Evolutionary conservation across 2,888 invertebrate genomes (phyloP).

Genomic region (Euphydryas editha): DNA sequence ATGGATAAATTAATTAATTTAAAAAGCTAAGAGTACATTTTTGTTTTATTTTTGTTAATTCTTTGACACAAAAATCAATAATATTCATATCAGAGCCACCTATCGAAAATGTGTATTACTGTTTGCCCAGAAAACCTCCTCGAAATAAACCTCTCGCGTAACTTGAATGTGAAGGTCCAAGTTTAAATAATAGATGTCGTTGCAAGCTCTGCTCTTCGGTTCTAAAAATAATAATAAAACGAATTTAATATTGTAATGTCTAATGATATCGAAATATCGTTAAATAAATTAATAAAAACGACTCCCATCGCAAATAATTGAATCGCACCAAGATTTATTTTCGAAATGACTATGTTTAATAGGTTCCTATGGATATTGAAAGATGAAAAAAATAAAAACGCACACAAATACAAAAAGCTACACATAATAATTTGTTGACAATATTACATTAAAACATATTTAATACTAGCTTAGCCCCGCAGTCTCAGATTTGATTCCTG

Average conservation of each 20-base stretch:
- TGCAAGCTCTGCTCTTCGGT: not conserved
- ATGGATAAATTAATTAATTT: too few species aligned
- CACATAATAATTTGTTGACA: not conserved
- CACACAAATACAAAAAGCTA: slow-evolving; percentile 8
- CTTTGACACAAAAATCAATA: not conserved
- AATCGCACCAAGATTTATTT: slow-evolving; percentile 5
- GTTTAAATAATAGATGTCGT: slow-evolving; percentile 25
- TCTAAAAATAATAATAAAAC: not conserved
- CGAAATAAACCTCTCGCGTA: slow-evolving; percentile 2
- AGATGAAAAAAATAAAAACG: slow-evolving; percentile 19
- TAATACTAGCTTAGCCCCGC: too few species aligned
- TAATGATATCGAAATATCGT: not conserved
- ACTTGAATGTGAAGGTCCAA: slow-evolving; percentile 2
- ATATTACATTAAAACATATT: too few species aligned
- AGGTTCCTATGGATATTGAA: slow-evolving; percentile 10
- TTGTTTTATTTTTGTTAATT: not conserved
- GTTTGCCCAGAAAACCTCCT: slow-evolving; percentile 2
- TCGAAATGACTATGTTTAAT: slow-evolving; percentile 8
- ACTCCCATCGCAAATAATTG: not conserved
- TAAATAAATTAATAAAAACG: not conserved
- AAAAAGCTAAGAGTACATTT: too few species aligned
- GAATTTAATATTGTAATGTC: not conserved
- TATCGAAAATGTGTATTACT: slow-evolving; percentile 23
- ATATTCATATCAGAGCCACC: slow-evolving; percentile 28
- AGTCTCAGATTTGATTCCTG: too few species aligned